Evolutionary conservation across 2,888 invertebrate genomes (phyloP).

Genomic region (Gryllus longicercus): DNA sequence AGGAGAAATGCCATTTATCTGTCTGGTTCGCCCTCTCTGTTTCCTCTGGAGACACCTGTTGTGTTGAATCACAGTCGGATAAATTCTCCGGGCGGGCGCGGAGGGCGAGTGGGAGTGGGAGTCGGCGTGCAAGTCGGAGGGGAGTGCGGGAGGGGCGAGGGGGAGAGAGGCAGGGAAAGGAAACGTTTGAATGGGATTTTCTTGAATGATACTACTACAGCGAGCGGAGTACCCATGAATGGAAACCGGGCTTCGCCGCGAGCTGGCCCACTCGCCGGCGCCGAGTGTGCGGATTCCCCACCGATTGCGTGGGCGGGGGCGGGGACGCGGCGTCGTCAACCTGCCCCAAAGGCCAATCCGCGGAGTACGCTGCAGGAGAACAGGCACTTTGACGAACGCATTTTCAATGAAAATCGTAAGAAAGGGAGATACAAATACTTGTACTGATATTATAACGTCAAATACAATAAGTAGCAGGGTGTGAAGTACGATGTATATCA

Average conservation of each 20-base stretch:
- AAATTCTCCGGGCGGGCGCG: neutral
- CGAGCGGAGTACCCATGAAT: conserved; percentile 1
- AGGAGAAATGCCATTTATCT: conserved; percentile 8
- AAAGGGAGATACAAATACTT: too few species aligned
- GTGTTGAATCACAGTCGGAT: conserved; percentile 17
- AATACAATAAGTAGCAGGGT: too few species aligned
- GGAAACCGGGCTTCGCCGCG: neutral
- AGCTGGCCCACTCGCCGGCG: neutral
- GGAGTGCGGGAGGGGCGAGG: neutral
- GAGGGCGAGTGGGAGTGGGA: neutral
- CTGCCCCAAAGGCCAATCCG: too few species aligned
- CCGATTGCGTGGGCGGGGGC: too few species aligned
- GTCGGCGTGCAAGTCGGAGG: neutral
- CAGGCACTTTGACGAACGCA: too few species aligned
- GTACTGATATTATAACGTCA: too few species aligned
- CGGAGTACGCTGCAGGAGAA: too few species aligned
- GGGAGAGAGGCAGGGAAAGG: neutral
- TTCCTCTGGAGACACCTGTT: conserved; percentile 17
- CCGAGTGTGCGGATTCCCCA: too few species aligned
- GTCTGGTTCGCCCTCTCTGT: conserved; percentile 17
- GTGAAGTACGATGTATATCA: too few species aligned
- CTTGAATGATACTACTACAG: neutral
- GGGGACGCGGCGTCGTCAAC: too few species aligned
- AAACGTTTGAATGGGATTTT: conserved; percentile 11
- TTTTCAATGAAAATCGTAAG: too few species aligned